Evolutionary conservation across 1,140 invertebrate genomes (phyloP), one percentile per base, ranked within the genome.

Genomic region (Drosophila fuyamai): DNA sequence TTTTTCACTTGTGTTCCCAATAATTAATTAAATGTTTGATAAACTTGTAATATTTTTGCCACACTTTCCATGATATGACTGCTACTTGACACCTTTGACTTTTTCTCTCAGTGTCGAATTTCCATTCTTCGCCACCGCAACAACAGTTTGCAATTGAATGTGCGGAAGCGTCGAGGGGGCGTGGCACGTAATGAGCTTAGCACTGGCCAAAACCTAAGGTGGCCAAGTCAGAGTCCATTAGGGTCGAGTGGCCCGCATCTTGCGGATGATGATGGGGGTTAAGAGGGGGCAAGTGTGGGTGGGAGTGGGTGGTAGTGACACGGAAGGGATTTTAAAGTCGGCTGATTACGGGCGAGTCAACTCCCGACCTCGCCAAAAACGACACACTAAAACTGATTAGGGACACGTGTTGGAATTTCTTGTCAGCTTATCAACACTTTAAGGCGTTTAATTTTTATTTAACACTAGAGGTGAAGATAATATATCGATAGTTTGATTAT

Each of bases 91-190:
- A 32, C 23, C 23, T 32, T 32, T 1, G 3, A 36, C 4, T 9
- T 23, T 38, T 67, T 14, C n/a, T 60, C 36, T 38, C 63, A 70
- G 51, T 79, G 61, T 43, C 48, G 38, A 36, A 56, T 72, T 70
- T 50, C 48, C 72, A 72, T 71, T 18, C 43, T 16, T 35, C 14
- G n/a, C n/a, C 41, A 58, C 66, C 66, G 40, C 68, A 50, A 72
- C 43, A 71, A 41, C 72, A 76, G 79, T 81, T 81, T 65, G 78
- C 78, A 81, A 81, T 81, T 81, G 79, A 72, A 72, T 72, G 48
- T 61, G 70, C 72, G 70, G 79, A 57, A 44, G 46, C 44, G 41
- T 56, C 47, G 56, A 36, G 56, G 46, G 48, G 43, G 56, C 46
- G 65, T 48, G 74, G 47, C 74, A 68, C 79, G 35, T 83, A 78